Base-by-base conservation (phyloP, 2,888 invertebrate species). In the Rhagonycha fulva region DNA sequence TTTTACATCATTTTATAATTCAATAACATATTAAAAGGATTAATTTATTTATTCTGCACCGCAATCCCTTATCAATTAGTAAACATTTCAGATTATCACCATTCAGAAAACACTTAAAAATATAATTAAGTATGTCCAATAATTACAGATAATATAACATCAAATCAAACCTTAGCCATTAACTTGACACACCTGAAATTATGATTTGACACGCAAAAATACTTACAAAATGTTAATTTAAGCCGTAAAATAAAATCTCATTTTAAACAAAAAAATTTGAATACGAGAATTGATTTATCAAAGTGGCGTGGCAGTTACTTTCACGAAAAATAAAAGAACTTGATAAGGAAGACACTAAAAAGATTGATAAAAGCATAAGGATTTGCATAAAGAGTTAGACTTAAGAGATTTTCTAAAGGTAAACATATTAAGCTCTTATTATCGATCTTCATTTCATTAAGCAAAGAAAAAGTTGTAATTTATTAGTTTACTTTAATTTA, bases 241-340 rank as follows among this genome's bases (percentile, higher is more conserved):
- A 47, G n/a, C 32, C 14, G 60, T 62, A 32, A 19, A 62, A 47
- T 23, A 71, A 74, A 76, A 69, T 74, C 73, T 62, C 23, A 66
- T 66, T 66, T 66, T n/a, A 26, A 24, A 24, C 24, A 66, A 66
- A 66, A 19, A 68, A 66, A 62, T 62, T 61, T 71, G 62, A 74
- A 74, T 63, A 71, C 71, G 68, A 74, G 63, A 76, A 74, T 76
- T 76, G 71, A 74, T 76, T 76, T 76, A 71, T 76, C 76, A 76
- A 71, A 74, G 76, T 76, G 69, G 63, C 68, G 71, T 74, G 70
- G 32, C 63, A 68, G 70, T 68, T 68, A 61, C 14, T 47, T 67
- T 60, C 63, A 28, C 26, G 60, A 62, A 74, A 68, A 68, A 70
- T 68, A 68, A 60, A 32, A 67, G 23, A 70, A 74, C 70, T 73